Evolutionary conservation across 2,113 vertebrate species (phyloP).

Genomic region (Scartelaos histophorus): DNA sequence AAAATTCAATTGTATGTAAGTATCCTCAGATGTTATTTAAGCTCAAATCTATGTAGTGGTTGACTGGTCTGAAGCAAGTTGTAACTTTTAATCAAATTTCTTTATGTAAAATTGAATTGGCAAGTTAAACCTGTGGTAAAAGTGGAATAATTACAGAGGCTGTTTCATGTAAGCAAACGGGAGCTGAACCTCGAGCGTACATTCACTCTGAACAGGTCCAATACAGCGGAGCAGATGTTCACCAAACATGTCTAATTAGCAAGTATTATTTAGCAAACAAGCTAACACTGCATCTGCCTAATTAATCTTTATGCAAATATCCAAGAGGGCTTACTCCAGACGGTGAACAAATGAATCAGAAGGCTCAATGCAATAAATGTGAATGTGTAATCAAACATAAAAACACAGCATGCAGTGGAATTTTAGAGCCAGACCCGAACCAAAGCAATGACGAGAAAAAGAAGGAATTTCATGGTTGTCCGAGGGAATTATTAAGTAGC

Average conservation of each 20-base stretch:
- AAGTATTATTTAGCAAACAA: not conserved
- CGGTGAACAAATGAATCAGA: not conserved
- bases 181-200: not conserved
- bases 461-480: slow-evolving; percentile 68
- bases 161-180: not conserved
- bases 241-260: slow-evolving; percentile 3
- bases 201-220: slow-evolving; percentile 7
- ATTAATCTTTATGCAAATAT: slow-evolving; percentile 13
- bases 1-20: too few relatives aligned
- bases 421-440: slow-evolving; percentile 37
- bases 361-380: slow-evolving; percentile 10
- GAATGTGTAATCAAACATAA: slow-evolving; percentile 13
- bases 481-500: slow-evolving; percentile 70
- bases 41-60: not conserved
- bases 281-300: not conserved
- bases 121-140: not conserved
- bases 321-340: not conserved
- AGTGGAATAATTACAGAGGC: slow-evolving; percentile 5
- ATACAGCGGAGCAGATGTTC: not conserved
- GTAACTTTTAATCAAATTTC: not conserved
- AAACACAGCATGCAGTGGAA: slow-evolving; percentile 36
- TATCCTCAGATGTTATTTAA: not conserved
- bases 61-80: too few relatives aligned
- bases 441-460: slow-evolving; percentile 44
- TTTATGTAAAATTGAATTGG: not conserved